Percentiles rank a stretch among this genome's conserved stretches.
These are phyloP conservation scores for Drosophila sproati DNA, from an alignment of 1,140 invertebrate species.

Conservation along the genomic window DNA sequence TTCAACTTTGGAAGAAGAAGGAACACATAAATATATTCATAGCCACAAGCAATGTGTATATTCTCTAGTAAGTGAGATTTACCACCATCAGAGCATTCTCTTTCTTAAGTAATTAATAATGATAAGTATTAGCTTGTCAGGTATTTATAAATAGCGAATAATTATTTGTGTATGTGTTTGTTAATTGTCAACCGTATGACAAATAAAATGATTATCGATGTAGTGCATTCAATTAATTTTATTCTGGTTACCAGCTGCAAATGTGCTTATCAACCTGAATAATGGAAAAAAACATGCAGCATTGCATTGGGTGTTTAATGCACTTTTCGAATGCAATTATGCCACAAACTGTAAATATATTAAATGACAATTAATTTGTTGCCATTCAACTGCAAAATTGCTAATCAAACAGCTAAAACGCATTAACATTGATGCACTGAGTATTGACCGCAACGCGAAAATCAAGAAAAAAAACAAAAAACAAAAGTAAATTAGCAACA, in stretches of 20 bases:
- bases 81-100: too few relatives aligned
- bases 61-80: too few relatives aligned
- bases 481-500: neutral
- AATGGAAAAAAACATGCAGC: constrained; percentile 10
- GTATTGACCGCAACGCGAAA: constrained; percentile 11
- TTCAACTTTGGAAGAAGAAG: neutral
- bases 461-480: constrained; percentile 20
- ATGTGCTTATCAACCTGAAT: constrained; percentile 49
- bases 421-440: constrained; percentile 65
- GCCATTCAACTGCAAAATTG: constrained; percentile 67
- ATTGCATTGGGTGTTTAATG: constrained; percentile 55
- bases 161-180: too few relatives aligned
- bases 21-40: neutral
- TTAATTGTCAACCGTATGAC: too few relatives aligned
- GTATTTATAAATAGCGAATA: too few relatives aligned
- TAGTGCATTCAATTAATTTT: constrained; percentile 22
- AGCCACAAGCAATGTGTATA: neutral
- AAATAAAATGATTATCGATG: constrained; percentile 13
- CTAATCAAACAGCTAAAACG: constrained; percentile 65
- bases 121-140: too few relatives aligned
- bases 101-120: too few relatives aligned
- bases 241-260: constrained; percentile 4
- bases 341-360: constrained; percentile 53
- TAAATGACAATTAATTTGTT: constrained; percentile 78
- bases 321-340: constrained; percentile 73